These are phyloP conservation scores for Erynnis tages DNA, from an alignment of 2,888 invertebrate species.

Conservation along the genomic window DNA sequence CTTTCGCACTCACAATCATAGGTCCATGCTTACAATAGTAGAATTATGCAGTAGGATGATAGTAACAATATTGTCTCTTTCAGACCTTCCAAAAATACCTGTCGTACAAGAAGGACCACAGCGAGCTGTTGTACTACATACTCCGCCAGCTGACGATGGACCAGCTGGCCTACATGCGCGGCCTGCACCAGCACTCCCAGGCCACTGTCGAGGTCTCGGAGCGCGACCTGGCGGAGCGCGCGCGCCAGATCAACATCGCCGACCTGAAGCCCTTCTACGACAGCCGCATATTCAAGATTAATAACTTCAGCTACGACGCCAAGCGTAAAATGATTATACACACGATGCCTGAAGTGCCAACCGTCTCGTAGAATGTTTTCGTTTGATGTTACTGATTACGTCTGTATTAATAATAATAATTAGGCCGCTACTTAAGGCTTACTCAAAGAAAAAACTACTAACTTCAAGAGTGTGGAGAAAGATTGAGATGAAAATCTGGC, in stretches of 20 bases:
- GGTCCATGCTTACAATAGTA: too few species aligned
- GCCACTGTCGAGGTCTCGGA: slow-evolving; percentile 90
- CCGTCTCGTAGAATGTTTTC: slow-evolving; percentile 42
- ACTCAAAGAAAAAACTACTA: too few species aligned
- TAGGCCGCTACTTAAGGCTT: too few species aligned
- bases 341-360: slow-evolving; percentile 83
- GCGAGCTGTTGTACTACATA: slow-evolving; percentile 96
- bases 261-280: slow-evolving; percentile 95
- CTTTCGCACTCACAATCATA: too few species aligned
- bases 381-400: too few species aligned
- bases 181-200: slow-evolving; percentile 84
- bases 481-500: too few species aligned
- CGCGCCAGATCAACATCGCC: slow-evolving; percentile 94
- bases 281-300: slow-evolving; percentile 92
- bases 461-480: too few species aligned
- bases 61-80: slow-evolving; percentile 38
- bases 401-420: too few species aligned
- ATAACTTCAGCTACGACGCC: slow-evolving; percentile 93
- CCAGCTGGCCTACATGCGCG: slow-evolving; percentile 91
- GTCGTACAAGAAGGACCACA: slow-evolving; percentile 96
- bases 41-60: too few species aligned
- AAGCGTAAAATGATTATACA: slow-evolving; percentile 93
- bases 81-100: slow-evolving; percentile 97
- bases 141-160: slow-evolving; percentile 96
- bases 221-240: slow-evolving; percentile 86